A percentile compares a stretch with the other conserved stretches of the same genome.
These are phyloP conservation scores for Hydrophis major DNA, from an alignment of 2,797 vertebrate genomes.

Conservation along the genomic window DNA sequence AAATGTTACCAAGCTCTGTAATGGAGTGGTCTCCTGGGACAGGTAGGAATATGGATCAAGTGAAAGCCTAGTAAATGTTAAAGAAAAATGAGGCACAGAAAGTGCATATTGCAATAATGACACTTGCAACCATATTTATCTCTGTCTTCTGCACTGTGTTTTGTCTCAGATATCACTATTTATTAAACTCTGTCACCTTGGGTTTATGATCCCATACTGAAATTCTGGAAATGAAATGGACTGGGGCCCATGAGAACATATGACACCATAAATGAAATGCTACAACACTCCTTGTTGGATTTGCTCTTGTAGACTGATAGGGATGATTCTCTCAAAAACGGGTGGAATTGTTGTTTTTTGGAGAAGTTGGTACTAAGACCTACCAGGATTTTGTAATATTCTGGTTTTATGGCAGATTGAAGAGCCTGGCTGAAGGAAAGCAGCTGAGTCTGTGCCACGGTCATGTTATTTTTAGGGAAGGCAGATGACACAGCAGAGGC, in stretches of 20 bases:
- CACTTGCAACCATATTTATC: not conserved
- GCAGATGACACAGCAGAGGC: not conserved
- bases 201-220: not conserved
- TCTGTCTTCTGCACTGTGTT: not conserved
- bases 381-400: not conserved
- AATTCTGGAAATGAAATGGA: not conserved
- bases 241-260: not conserved
- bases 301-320: not conserved
- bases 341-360: not conserved
- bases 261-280: not conserved
- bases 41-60: not conserved
- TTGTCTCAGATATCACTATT: not conserved
- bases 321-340: not conserved
- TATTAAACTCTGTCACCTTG: not conserved
- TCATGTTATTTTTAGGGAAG: not conserved
- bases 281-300: not conserved
- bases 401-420: not conserved
- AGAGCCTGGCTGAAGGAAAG: not conserved
- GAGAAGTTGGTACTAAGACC: not conserved
- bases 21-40: not conserved
- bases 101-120: not conserved
- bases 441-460: not conserved
- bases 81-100: not conserved
- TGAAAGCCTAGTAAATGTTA: not conserved
- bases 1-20: not conserved